A percentile compares a stretch with the other conserved stretches of the same genome.
Evolutionary conservation across 2,888 invertebrate genomes (phyloP).

Genomic region (Callimorpha dominula): DNA sequence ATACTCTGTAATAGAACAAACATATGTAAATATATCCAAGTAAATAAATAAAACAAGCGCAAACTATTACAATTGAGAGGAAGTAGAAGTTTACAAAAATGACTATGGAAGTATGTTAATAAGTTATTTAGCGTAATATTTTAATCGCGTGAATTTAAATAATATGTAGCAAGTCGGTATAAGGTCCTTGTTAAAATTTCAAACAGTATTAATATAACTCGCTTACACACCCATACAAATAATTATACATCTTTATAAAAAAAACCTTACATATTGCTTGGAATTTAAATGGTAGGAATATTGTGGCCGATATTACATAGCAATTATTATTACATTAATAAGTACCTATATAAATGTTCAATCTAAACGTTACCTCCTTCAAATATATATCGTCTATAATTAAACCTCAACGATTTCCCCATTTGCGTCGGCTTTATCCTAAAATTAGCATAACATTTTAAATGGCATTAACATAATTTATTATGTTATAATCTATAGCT

Average conservation of each 20-base stretch:
- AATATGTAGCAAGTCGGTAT: background rate
- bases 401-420: conserved; percentile 13
- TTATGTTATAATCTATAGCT: conserved; percentile 20
- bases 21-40: no score
- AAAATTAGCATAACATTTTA: conserved; percentile 42
- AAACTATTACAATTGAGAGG: no score
- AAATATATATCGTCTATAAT: conserved; percentile 15
- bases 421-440: conserved; percentile 19
- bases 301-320: background rate
- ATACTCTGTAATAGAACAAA: no score
- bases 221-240: background rate
- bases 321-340: conserved; percentile 22
- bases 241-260: background rate
- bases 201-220: background rate
- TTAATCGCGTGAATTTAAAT: background rate
- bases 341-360: conserved; percentile 17
- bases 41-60: background rate
- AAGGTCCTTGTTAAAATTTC: background rate
- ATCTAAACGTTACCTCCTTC: conserved; percentile 28
- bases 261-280: background rate
- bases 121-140: background rate
- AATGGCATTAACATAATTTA: conserved; percentile 31
- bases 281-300: conserved; percentile 6
- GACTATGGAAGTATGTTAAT: no score
- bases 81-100: no score